phyloP scores from a whole-genome alignment of 2,888 invertebrate species.

The Erannis defoliaria region DNA sequence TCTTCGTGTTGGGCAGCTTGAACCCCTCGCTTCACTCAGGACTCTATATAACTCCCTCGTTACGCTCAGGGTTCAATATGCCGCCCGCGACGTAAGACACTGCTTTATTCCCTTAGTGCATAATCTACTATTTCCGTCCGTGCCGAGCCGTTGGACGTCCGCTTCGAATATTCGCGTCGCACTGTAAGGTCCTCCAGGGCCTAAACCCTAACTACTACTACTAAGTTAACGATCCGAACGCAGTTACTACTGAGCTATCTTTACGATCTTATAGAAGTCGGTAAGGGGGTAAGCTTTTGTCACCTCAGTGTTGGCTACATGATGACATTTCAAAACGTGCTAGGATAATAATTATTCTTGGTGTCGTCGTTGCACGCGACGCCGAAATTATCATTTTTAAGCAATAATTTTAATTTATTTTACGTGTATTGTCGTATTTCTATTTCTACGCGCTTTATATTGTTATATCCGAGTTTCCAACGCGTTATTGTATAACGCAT shows the following conservation, averaged over 20 bases:
- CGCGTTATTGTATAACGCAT: conserved; percentile 20
- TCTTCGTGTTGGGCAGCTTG: too few species aligned
- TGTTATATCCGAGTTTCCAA: conserved; percentile 15
- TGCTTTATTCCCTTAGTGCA: too few species aligned
- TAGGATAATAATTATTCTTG: conserved; percentile 6
- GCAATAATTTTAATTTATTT: conserved; percentile 52
- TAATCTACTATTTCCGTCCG: too few species aligned
- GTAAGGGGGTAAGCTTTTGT: not conserved
- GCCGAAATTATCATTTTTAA: conserved; percentile 45
- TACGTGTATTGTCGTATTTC: conserved; percentile 28
- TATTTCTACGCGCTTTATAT: conserved; percentile 29
- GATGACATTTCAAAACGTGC: not conserved
- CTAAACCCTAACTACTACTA: too few species aligned
- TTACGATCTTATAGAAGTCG: not conserved
- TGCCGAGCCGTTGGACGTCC: too few species aligned
- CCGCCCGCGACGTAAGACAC: too few species aligned
- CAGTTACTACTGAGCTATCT: not conserved
- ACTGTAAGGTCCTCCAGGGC: too few species aligned
- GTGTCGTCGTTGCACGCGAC: conserved; percentile 22
- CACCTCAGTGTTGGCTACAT: not conserved
- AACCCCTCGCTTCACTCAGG: too few species aligned
- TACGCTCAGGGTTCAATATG: too few species aligned
- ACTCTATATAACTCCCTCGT: too few species aligned
- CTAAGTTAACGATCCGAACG: too few species aligned
- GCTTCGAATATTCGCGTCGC: too few species aligned